A percentile compares a stretch with the other conserved stretches of the same genome.
These are phyloP conservation scores for Sebastes iracundus DNA, from an alignment of 2,797 vertebrate species.

Conservation along the genomic window DNA sequence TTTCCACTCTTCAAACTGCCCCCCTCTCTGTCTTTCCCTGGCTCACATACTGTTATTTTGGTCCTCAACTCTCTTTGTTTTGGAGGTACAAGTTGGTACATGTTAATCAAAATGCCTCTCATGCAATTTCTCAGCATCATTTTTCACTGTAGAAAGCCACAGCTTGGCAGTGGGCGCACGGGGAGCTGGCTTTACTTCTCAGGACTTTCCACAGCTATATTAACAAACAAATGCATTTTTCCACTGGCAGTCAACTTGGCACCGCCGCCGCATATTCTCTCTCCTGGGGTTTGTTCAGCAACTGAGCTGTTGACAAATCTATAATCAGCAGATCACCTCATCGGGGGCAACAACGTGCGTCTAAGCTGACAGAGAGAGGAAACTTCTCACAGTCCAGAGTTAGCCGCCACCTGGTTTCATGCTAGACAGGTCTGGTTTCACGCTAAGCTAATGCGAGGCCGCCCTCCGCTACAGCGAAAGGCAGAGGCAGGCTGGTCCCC, in stretches of 20 bases:
- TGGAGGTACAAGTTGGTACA: slow-evolving; percentile 69
- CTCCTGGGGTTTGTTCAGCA: slow-evolving; percentile 70
- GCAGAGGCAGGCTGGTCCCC: slow-evolving; percentile 10
- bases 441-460: slow-evolving; percentile 56
- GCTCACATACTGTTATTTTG: slow-evolving; percentile 55
- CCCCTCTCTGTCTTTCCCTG: slow-evolving; percentile 15
- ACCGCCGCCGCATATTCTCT: slow-evolving; percentile 45
- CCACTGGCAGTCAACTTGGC: slow-evolving; percentile 65
- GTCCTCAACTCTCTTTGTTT: slow-evolving; percentile 66
- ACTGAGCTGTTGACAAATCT: slow-evolving; percentile 74
- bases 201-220: slow-evolving; percentile 74
- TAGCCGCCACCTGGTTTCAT: slow-evolving; percentile 74
- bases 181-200: slow-evolving; percentile 63
- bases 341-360: slow-evolving; percentile 37
- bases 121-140: slow-evolving; percentile 66
- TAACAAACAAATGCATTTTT: slow-evolving; percentile 77
- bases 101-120: slow-evolving; percentile 75
- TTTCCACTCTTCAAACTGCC: slow-evolving; percentile 22
- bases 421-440: slow-evolving; percentile 69
- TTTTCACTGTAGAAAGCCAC: slow-evolving; percentile 66
- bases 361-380: slow-evolving; percentile 58
- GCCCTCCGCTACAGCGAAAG: slow-evolving; percentile 27
- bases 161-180: slow-evolving; percentile 59
- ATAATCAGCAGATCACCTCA: slow-evolving; percentile 76
- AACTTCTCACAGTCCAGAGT: slow-evolving; percentile 74